Evolutionary conservation across 2,888 invertebrate species (phyloP).

Genomic region (Acrobasis consociella): DNA sequence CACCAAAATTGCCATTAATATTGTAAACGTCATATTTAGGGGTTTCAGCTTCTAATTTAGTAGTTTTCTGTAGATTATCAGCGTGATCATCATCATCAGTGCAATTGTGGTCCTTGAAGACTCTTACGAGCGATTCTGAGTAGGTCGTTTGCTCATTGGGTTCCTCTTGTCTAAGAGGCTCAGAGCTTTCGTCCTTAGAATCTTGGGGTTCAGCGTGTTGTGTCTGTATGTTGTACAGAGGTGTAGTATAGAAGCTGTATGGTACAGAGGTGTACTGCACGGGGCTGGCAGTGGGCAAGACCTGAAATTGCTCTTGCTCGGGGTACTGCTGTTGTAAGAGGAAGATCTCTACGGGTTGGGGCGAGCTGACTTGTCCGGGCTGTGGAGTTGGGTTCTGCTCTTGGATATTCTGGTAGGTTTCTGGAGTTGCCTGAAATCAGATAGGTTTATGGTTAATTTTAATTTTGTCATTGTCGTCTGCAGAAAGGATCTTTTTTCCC

Average conservation of each 20-base stretch:
- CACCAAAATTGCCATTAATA: conserved; percentile 62
- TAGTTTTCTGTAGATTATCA: conserved; percentile 40
- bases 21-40: conserved; percentile 49
- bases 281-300: conserved; percentile 36
- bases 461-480: no score
- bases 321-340: conserved; percentile 60
- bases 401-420: conserved; percentile 18
- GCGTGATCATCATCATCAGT: conserved; percentile 44
- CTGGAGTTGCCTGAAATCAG: conserved; percentile 28
- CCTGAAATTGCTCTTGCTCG: conserved; percentile 38
- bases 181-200: conserved; percentile 35
- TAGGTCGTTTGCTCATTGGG: conserved; percentile 43
- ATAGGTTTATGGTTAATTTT: conserved; percentile 7
- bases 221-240: conserved; percentile 48
- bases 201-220: conserved; percentile 37
- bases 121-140: conserved; percentile 55
- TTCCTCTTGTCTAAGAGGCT: conserved; percentile 53
- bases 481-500: no score
- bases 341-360: conserved; percentile 54
- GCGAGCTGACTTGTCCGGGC: conserved; percentile 23
- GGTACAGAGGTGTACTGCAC: conserved; percentile 33
- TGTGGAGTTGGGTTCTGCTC: conserved; percentile 32
- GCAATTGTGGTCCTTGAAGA: conserved; percentile 72
- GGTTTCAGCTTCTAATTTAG: conserved; percentile 46
- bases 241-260: conserved; percentile 36